Evolutionary conservation across 2,113 vertebrate genomes (phyloP).

Genomic region (Atrichornis clamosus): DNA sequence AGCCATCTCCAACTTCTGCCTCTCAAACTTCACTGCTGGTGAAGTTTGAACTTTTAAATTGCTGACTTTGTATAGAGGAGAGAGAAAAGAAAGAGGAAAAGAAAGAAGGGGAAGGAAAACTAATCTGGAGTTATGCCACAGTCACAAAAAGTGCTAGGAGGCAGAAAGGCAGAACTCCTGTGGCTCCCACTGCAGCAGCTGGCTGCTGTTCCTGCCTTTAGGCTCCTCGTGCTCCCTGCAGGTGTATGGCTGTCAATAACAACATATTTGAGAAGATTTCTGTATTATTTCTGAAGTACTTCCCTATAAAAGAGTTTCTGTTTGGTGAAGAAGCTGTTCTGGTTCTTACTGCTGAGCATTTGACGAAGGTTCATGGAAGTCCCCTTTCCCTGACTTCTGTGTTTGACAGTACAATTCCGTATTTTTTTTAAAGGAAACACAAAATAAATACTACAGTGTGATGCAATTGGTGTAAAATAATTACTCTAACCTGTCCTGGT

Average conservation of each 20-base stretch:
- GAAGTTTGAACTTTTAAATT: background rate
- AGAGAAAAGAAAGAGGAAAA: conserved; percentile 35
- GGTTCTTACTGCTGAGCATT: background rate
- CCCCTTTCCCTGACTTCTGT: background rate
- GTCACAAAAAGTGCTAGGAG: background rate
- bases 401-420: background rate
- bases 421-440: background rate
- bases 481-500: background rate
- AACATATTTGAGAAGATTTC: background rate
- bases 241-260: background rate
- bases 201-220: background rate
- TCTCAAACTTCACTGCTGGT: background rate
- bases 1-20: background rate
- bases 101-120: background rate
- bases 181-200: background rate
- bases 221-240: background rate
- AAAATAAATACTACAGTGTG: background rate
- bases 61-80: background rate
- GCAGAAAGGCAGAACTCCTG: background rate
- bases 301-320: background rate
- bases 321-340: background rate
- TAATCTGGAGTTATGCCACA: background rate
- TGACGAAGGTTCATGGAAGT: background rate
- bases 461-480: background rate
- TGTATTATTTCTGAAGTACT: background rate